Conservation (phyloP, 64 coral and sea anemone genomes). For the Stichodactyla mertensii region DNA sequence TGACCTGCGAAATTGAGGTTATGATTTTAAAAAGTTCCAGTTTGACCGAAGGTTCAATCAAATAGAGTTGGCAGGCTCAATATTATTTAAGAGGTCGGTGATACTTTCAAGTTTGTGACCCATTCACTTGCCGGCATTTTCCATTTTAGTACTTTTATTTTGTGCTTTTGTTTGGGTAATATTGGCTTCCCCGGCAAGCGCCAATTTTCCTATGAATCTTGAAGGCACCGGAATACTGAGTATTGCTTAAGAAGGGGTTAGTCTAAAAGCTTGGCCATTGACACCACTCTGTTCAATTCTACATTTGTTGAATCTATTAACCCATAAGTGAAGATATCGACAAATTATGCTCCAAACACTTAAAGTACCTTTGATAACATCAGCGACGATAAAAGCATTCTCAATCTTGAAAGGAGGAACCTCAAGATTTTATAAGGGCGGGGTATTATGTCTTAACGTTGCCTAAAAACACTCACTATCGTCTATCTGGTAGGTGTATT, state of each 20-base stretch:
- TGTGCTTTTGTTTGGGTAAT: slow-evolving; percentile 8
- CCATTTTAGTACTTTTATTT: slow-evolving; percentile 5
- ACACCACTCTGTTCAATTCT: background rate
- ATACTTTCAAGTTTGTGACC: slow-evolving; percentile 1
- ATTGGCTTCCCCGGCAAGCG: slow-evolving; percentile 20
- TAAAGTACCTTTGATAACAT: slow-evolving; percentile 20
- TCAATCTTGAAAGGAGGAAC: slow-evolving; percentile 10
- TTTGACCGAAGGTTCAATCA: background rate
- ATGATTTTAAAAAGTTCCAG: background rate
- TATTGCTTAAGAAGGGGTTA: background rate
- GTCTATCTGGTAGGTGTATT: background rate
- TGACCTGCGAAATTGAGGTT: slow-evolving; percentile 1
- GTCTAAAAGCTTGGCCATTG: slow-evolving; percentile 13
- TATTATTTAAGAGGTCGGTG: slow-evolving; percentile 11
- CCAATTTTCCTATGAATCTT: slow-evolving; percentile 12
- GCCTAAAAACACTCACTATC: background rate
- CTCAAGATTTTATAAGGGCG: background rate
- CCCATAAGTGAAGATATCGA: slow-evolving; percentile 1
- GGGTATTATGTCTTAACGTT: background rate
- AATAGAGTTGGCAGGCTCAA: background rate
- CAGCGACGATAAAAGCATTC: slow-evolving; percentile 15
- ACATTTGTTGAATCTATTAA: slow-evolving; percentile 18
- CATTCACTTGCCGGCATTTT: slow-evolving; percentile 20
- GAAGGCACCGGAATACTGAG: slow-evolving; percentile 11
- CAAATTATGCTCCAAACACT: slow-evolving; percentile 20